Conservation (phyloP, 2,113 vertebrate genomes). For the Acanthisitta chloris region DNA sequence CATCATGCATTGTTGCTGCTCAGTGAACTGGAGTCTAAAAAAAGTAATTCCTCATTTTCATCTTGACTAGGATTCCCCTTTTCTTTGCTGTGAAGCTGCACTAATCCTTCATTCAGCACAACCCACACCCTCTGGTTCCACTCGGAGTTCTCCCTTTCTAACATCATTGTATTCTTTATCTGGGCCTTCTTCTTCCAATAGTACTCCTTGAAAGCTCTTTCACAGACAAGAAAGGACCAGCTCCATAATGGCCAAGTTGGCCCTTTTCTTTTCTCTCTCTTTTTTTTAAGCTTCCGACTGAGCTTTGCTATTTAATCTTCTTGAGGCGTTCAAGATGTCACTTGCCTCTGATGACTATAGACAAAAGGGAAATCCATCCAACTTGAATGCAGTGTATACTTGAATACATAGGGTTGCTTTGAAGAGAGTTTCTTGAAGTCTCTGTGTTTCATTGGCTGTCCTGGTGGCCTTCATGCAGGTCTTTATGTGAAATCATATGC, state of each 20-base stretch:
- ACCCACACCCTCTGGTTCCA: conserved; percentile 79
- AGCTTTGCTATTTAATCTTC: conserved; percentile 93
- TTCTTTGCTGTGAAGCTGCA: conserved; percentile 80
- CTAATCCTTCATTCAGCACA: conserved; percentile 85
- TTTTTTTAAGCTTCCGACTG: conserved; percentile 83
- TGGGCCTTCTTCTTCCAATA: conserved; percentile 80
- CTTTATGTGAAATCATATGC: conserved; percentile 71
- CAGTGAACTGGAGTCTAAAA: conserved; percentile 90
- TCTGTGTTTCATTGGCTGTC: conserved; percentile 77
- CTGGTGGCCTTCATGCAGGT: conserved; percentile 78
- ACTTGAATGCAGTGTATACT: conserved; percentile 79
- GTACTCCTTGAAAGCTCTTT: conserved; percentile 85
- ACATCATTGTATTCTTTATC: conserved; percentile 82
- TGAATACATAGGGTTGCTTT: conserved; percentile 84
- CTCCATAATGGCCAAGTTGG: conserved; percentile 82
- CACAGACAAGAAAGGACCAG: conserved; percentile 81
- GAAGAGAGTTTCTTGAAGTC: conserved; percentile 84
- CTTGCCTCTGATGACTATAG: conserved; percentile 86
- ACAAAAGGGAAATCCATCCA: conserved; percentile 85
- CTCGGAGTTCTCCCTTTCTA: conserved; percentile 75
- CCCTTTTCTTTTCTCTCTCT: conserved; percentile 81
- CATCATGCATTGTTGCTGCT: conserved; percentile 91
- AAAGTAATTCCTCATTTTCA: conserved; percentile 95
- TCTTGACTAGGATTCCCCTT: conserved; percentile 85
- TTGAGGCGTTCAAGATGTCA: conserved; percentile 93